Conservation (phyloP, 1,140 invertebrate species). For the Hycleus phaleratus region DNA sequence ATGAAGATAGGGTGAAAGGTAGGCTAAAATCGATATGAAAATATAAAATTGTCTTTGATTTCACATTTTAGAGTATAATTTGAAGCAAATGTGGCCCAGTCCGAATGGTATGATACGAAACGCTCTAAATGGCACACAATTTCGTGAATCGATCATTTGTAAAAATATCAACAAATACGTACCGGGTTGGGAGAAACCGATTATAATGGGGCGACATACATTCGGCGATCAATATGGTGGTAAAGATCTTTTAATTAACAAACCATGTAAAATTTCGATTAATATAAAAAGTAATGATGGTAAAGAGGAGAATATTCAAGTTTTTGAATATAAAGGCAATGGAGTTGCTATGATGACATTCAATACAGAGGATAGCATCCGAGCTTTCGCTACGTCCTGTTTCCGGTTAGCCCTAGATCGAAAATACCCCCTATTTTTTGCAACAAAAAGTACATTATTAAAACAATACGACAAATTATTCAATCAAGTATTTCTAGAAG, state of each 20-base stretch:
- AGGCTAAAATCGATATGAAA: not conserved
- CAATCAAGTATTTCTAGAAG: constrained; percentile 65
- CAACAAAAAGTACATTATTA: constrained; percentile 67
- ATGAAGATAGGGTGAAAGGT: constrained; percentile 67
- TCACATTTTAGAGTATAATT: constrained; percentile 54
- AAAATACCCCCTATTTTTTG: constrained; percentile 57
- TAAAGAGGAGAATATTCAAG: constrained; percentile 37
- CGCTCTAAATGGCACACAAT: constrained; percentile 70
- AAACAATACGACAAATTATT: constrained; percentile 65
- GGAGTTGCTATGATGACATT: constrained; percentile 64
- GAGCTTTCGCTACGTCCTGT: constrained; percentile 55
- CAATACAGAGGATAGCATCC: constrained; percentile 61
- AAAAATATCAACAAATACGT: constrained; percentile 65
- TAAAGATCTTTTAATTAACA: constrained; percentile 47
- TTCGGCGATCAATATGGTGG: constrained; percentile 73
- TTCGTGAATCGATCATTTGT: constrained; percentile 69
- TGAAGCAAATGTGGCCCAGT: constrained; percentile 72
- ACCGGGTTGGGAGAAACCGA: constrained; percentile 60
- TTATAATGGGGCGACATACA: constrained; percentile 66
- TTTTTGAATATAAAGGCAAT: constrained; percentile 54
- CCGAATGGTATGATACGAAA: constrained; percentile 74
- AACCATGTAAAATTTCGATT: constrained; percentile 4
- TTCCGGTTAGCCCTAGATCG: constrained; percentile 55
- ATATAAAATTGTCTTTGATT: constrained; percentile 7
- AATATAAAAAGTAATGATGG: constrained; percentile 42